Evolutionary conservation across 2,888 invertebrate genomes (phyloP).

Genomic region (Crossocerus cetratus): DNA sequence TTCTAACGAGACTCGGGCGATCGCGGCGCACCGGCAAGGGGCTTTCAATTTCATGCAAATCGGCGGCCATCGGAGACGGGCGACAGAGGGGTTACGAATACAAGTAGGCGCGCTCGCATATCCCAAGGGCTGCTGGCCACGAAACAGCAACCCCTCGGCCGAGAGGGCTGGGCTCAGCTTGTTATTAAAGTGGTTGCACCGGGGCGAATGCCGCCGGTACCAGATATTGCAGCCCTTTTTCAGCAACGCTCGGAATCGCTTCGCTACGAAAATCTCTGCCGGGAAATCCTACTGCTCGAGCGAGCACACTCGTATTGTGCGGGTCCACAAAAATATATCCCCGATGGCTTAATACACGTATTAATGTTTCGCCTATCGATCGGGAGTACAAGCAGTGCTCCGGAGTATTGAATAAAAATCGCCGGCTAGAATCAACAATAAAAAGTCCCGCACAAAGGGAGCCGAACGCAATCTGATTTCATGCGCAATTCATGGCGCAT

Average conservation of each 20-base stretch:
- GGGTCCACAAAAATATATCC: too few species aligned
- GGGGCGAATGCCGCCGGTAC: conserved; percentile 24
- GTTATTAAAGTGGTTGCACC: conserved; percentile 61
- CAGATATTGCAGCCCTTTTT: conserved; percentile 50
- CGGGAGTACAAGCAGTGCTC: too few species aligned
- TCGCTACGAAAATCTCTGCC: conserved; percentile 34
- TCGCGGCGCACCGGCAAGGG: conserved; percentile 44
- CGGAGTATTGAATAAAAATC: too few species aligned
- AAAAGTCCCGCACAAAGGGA: neutral
- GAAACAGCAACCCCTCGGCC: too few species aligned
- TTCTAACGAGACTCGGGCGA: conserved; percentile 60
- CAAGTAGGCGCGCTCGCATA: too few species aligned
- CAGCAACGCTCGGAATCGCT: conserved; percentile 16
- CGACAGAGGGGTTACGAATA: conserved; percentile 10
- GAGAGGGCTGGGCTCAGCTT: conserved; percentile 21
- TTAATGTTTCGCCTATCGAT: too few species aligned
- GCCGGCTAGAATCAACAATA: too few species aligned
- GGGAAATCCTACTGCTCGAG: conserved; percentile 13
- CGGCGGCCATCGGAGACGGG: conserved; percentile 48
- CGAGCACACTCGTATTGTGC: neutral
- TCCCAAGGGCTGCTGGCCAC: too few species aligned
- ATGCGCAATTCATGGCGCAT: too few species aligned
- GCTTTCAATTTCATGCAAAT: conserved; percentile 71
- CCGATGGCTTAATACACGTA: too few species aligned
- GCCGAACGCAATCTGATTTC: neutral